Conservation (phyloP, 1,140 invertebrate genomes). For the Protaetia brevitarsis region DNA sequence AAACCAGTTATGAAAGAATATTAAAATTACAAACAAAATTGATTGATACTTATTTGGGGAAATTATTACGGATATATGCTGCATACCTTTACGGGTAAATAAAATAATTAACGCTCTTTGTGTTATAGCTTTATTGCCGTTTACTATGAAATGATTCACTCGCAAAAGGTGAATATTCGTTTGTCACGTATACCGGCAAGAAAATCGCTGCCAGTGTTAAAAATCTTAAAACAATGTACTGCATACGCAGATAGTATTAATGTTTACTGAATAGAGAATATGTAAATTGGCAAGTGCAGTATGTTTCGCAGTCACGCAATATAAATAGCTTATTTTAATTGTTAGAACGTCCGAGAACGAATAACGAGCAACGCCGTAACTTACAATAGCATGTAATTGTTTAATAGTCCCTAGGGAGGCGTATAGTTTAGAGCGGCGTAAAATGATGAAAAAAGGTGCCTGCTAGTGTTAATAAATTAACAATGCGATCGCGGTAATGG, state of each 20-base stretch:
- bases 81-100: no score
- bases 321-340: slow-evolving; percentile 1
- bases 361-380: background rate
- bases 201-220: background rate
- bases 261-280: background rate
- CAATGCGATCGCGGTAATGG: background rate
- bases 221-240: background rate
- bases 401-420: background rate
- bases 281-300: background rate
- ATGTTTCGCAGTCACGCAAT: background rate
- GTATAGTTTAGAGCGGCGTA: background rate
- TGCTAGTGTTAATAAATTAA: background rate
- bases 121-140: no score
- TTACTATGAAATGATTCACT: no score
- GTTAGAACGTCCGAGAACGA: background rate
- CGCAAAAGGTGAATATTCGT: no score
- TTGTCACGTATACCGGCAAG: no score
- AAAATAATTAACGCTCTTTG: no score
- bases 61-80: no score
- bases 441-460: background rate
- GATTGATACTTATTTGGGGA: no score
- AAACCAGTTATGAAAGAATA: no score
- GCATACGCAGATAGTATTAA: background rate
- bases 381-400: background rate
- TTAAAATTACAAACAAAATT: no score